Conservation (phyloP, 2,113 vertebrate species). For the Megaceryle maxima region DNA sequence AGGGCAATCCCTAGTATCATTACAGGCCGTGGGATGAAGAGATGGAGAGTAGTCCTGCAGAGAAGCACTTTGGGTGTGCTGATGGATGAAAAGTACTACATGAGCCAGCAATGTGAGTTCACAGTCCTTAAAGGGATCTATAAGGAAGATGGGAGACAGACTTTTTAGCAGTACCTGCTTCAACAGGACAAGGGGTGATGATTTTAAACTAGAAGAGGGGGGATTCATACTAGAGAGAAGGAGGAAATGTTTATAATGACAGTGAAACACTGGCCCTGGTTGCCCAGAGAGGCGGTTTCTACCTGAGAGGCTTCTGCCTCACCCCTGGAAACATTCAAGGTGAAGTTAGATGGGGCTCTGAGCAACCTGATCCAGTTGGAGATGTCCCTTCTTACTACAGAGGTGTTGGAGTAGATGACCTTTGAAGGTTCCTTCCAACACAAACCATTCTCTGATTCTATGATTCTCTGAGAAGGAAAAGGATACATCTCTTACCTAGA, state of each 20-base stretch:
- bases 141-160: background rate
- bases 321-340: background rate
- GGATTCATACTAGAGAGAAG: background rate
- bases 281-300: background rate
- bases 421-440: background rate
- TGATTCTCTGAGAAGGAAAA: background rate
- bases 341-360: background rate
- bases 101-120: no score
- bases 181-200: background rate
- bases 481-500: constrained; percentile 29
- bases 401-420: background rate
- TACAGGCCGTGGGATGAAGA: background rate
- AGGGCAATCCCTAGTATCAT: background rate
- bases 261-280: background rate
- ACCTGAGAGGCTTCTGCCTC: no score
- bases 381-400: background rate
- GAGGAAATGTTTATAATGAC: background rate
- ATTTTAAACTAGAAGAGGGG: background rate
- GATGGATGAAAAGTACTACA: background rate
- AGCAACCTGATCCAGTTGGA: background rate
- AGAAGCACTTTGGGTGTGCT: background rate
- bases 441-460: background rate
- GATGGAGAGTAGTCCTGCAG: background rate
- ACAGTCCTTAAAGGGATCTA: background rate
- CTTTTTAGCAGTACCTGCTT: background rate